Base-by-base conservation (phyloP, 2,888 invertebrate species). In the Matsumyia berberina region DNA sequence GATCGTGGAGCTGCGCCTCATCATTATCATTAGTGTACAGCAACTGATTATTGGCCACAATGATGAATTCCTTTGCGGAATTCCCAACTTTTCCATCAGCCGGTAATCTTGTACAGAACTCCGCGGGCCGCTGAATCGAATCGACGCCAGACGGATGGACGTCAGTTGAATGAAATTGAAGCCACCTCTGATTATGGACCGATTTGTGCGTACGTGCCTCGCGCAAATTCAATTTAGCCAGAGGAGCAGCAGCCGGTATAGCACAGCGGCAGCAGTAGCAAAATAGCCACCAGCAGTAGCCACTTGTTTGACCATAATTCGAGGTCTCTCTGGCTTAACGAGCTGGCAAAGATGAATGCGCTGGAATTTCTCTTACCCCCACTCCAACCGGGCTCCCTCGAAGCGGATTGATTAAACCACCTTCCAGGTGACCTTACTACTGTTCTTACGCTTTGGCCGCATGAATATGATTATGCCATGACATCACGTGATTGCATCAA, bases 181-280 rank as follows among this genome's bases (percentile, higher is more conserved):
- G 86, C 62, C 86, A 86, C 77, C 82, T 74, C 86, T 80, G 87
- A 87, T 88, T 87, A 88, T 89, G 88, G 88, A 89, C 87, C 91
- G 89, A 91, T 91, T 91, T 91, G 88, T 88, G 90, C 87, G 90
- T 90, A 91, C 91, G 91, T 91, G 91, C 89, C 87, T 87, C 88
- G 88, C 88, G 90, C 89, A 89, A 91, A 91, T 91, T 91, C 88
- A 89, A 88, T 89, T 89, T 89, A 87, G 62, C 86, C 86, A 70
- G 58, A 55, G 69, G 39, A 57, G 42, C 46, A 64, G 3, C 39
- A 51, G 35, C 37, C 80, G 76, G 74, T 83, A 83, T 57, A 51
- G 19, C 49, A 64, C 79, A 55, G 55, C 44, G 60, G 51, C 35
- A 42, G 69, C 73, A 66, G 82, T 82, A 76, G 77, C 72, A 60